These are phyloP conservation scores for Doryteuthis pealeii DNA, from an alignment of 1,140 invertebrate genomes.

Conservation along the genomic window DNA sequence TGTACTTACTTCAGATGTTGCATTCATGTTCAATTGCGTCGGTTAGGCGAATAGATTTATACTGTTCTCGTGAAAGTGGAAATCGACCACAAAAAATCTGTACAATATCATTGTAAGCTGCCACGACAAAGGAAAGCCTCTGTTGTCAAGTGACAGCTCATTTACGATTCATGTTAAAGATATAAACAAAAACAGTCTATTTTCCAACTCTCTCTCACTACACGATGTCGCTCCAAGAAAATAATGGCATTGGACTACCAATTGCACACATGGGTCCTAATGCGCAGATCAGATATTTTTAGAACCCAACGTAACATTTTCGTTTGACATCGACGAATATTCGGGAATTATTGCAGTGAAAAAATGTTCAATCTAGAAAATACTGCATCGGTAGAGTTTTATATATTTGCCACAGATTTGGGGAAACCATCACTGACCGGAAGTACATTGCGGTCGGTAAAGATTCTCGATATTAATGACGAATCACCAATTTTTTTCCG, in stretches of 20 bases:
- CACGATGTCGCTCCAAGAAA: conserved; percentile 37
- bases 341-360: conserved; percentile 82
- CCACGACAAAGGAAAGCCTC: conserved; percentile 76
- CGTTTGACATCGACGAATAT: conserved; percentile 83
- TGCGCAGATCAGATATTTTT: conserved; percentile 85
- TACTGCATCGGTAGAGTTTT: conserved; percentile 69
- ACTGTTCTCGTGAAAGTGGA: conserved; percentile 31
- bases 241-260: conserved; percentile 71
- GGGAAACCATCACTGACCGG: conserved; percentile 68
- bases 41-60: conserved; percentile 65
- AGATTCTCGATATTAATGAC: conserved; percentile 89
- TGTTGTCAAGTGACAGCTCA: conserved; percentile 77
- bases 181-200: conserved; percentile 50
- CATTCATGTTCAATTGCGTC: conserved; percentile 68
- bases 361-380: conserved; percentile 76
- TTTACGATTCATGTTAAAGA: conserved; percentile 84
- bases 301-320: conserved; percentile 41
- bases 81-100: conserved; percentile 86
- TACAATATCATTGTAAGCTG: conserved; percentile 81
- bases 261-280: conserved; percentile 88
- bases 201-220: conserved; percentile 35
- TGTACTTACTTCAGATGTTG: too few species aligned
- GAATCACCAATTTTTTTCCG: conserved; percentile 43
- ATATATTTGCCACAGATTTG: conserved; percentile 42
- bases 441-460: conserved; percentile 78